These are phyloP conservation scores for Lamprotornis superbus DNA, from an alignment of 2,113 vertebrate species.

Conservation along the genomic window DNA sequence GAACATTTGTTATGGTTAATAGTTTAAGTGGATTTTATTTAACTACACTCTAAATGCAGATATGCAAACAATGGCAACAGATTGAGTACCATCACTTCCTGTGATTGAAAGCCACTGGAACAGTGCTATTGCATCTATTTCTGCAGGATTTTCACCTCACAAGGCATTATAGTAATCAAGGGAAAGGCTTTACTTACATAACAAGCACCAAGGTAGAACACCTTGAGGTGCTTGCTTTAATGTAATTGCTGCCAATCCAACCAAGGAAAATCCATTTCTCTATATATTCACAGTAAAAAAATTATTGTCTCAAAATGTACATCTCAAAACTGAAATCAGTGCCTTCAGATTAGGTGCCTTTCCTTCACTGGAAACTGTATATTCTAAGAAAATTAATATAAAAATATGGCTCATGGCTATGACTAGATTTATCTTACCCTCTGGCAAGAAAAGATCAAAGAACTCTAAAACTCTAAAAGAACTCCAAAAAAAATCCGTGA, in stretches of 20 bases:
- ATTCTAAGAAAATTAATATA: background rate
- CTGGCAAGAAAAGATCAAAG: background rate
- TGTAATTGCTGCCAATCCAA: background rate
- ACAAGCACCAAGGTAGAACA: background rate
- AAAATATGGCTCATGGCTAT: background rate
- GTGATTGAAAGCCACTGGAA: background rate
- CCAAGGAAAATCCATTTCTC: background rate
- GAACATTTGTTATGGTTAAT: slow-evolving; percentile 7
- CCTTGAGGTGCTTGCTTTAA: background rate
- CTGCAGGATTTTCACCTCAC: background rate
- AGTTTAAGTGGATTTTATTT: background rate
- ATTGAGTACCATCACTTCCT: background rate
- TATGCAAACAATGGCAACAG: background rate
- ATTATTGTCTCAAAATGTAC: background rate
- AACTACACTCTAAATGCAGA: background rate
- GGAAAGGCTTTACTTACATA: background rate
- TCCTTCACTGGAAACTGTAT: background rate
- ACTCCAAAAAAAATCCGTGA: background rate
- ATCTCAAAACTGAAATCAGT: background rate
- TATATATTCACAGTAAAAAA: background rate
- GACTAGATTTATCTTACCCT: background rate
- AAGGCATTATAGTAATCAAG: background rate
- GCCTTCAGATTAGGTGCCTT: background rate
- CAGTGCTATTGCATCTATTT: background rate
- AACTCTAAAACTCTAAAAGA: background rate